These are phyloP conservation scores for Tanypteryx hageni DNA, from an alignment of 2,888 invertebrate species.

Conservation along the genomic window DNA sequence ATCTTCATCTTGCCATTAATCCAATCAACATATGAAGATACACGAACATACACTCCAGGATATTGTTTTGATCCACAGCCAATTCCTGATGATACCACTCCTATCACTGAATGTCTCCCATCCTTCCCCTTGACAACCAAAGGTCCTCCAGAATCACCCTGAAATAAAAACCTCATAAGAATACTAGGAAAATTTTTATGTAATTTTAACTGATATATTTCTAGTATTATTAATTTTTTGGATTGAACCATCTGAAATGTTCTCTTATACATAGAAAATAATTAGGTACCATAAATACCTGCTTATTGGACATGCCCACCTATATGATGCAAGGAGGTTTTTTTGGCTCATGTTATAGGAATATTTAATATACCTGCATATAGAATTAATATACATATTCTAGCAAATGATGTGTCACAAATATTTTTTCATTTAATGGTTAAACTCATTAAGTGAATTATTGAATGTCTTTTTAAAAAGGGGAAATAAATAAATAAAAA, in stretches of 20 bases:
- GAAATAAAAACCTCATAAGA: constrained; percentile 32
- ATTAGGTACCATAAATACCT: too few species aligned
- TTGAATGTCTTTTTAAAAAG: too few species aligned
- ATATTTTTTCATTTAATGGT: too few species aligned
- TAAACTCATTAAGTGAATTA: too few species aligned
- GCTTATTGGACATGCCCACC: too few species aligned
- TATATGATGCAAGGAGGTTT: too few species aligned
- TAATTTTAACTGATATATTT: not conserved
- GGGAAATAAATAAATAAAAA: too few species aligned
- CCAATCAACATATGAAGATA: constrained; percentile 69
- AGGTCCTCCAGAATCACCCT: constrained; percentile 70
- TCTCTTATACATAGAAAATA: not conserved
- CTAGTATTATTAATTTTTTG: not conserved
- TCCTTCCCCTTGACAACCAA: constrained; percentile 67
- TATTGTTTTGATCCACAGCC: constrained; percentile 69
- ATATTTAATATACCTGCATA: too few species aligned
- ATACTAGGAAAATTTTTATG: not conserved
- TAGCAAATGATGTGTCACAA: too few species aligned
- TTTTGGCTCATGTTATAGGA: too few species aligned
- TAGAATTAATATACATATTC: too few species aligned
- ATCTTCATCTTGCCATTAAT: constrained; percentile 63
- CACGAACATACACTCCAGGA: constrained; percentile 69
- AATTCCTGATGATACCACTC: constrained; percentile 69
- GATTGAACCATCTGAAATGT: not conserved
- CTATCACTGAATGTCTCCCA: constrained; percentile 67